Base-by-base conservation (phyloP, 2,888 invertebrate genomes). In the Pycnomerus fuliginosus region DNA sequence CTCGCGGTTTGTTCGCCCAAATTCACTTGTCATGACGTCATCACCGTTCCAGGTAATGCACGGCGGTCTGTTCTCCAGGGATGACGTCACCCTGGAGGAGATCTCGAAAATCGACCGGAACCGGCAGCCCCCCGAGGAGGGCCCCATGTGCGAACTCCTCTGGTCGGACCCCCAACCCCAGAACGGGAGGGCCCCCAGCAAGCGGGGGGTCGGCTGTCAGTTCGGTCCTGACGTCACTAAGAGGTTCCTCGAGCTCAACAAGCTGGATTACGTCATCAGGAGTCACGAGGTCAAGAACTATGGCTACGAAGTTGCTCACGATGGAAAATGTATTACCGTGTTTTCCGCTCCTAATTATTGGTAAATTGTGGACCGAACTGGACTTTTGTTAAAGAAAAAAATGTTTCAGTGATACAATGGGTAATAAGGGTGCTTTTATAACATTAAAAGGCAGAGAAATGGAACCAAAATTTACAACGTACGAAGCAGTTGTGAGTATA, bases 331-430 rank as follows among this genome's bases (percentile, higher is more conserved):
- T 70, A 92, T 98, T 67, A 99, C 99, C 7, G 96, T 99, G 31
- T 99, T 99, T 79, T 97, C 97, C 1, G 99, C 99, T 58, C 99
- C 99, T 53, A 99, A 99, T 73, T 99, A 99, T 80, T 99, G 98
- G 94, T 94, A 72, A n/a, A n/a, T n/a, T n/a, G n/a, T n/a, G n/a
- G n/a, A n/a, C n/a, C n/a, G n/a, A n/a, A n/a, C n/a, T n/a, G n/a
- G n/a, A n/a, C n/a, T n/a, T n/a, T n/a, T n/a, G n/a, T n/a, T n/a
- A n/a, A n/a, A n/a, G n/a, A n/a, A n/a, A n/a, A n/a, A n/a, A n/a
- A 41, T 52, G 42, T 79, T 80, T 24, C 74, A 95, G 96, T 83
- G 97, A 98, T 84, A 91, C 94, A 44, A 97, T 99, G 93, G 96
- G 94, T 63, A 99, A 99, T 78, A 86, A 89, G 74, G 99, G 98